Evolutionary conservation across 2,888 invertebrate species (phyloP).

Genomic region (Volucella inflata): DNA sequence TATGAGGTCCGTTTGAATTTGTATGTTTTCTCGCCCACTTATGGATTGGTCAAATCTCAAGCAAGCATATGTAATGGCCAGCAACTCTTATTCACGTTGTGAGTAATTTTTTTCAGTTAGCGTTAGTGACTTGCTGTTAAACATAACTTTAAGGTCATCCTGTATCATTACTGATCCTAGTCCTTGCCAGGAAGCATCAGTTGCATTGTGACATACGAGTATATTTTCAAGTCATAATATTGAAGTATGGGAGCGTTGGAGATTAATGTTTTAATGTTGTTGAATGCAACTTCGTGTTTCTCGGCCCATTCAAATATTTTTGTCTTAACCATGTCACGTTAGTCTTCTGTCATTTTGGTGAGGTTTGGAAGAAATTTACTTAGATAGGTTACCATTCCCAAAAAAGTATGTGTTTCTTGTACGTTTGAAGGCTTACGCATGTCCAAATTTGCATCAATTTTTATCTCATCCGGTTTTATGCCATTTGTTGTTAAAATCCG

Average conservation of each 20-base stretch:
- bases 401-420: no score
- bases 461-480: no score
- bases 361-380: slow-evolving; percentile 31
- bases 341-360: slow-evolving; percentile 14
- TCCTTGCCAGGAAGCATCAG: slow-evolving; percentile 35
- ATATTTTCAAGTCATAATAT: slow-evolving; percentile 16
- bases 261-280: slow-evolving; percentile 21
- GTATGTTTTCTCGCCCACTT: slow-evolving; percentile 12
- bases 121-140: slow-evolving; percentile 2
- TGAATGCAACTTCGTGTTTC: slow-evolving; percentile 13
- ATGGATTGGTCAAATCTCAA: slow-evolving; percentile 39
- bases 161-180: slow-evolving; percentile 27
- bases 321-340: slow-evolving; percentile 5
- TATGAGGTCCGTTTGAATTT: no score
- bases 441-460: no score
- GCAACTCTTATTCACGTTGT: slow-evolving; percentile 21
- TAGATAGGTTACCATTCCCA: slow-evolving; percentile 23
- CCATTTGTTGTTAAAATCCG: no score
- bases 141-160: slow-evolving; percentile 19
- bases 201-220: slow-evolving; percentile 24
- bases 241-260: slow-evolving; percentile 21
- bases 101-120: slow-evolving; percentile 15
- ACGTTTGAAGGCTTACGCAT: no score
- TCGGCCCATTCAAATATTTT: slow-evolving; percentile 26
- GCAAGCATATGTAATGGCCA: slow-evolving; percentile 32